Evolutionary conservation across 2,797 vertebrate species (phyloP).

Genomic region (Hypotaenidia philippensis): DNA sequence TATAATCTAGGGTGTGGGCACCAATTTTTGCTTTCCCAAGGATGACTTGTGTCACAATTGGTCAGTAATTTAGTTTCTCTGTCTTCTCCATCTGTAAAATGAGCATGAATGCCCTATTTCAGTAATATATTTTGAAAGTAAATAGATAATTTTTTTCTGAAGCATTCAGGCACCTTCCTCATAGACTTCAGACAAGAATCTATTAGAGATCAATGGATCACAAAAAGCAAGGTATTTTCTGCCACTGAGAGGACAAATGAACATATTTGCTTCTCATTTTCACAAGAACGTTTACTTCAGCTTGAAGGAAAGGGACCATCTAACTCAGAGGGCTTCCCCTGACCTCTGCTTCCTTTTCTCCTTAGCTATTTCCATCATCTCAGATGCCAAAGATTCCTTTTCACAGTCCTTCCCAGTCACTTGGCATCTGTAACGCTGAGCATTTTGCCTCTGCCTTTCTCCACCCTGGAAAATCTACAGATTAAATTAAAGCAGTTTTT

Average conservation of each 20-base stretch:
- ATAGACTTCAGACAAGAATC: background rate
- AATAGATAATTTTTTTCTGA: background rate
- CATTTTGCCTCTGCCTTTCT: constrained; percentile 75
- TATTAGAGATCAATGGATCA: background rate
- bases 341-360: constrained; percentile 76
- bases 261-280: constrained; percentile 26
- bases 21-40: background rate
- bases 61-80: background rate
- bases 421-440: constrained; percentile 77
- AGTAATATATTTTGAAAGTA: background rate
- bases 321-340: background rate
- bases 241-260: constrained; percentile 14
- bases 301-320: constrained; percentile 29
- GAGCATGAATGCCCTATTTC: background rate
- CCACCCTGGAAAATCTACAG: constrained; percentile 40
- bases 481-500: background rate
- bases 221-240: background rate
- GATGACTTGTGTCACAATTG: background rate
- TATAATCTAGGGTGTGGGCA: background rate
- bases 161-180: background rate
- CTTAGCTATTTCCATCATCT: constrained; percentile 80
- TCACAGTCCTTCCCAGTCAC: constrained; percentile 75
- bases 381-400: constrained; percentile 74
- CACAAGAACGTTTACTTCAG: constrained; percentile 10
- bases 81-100: background rate